Evolutionary conservation across 2,113 vertebrate species (phyloP).

Genomic region (Furnarius figulus): DNA sequence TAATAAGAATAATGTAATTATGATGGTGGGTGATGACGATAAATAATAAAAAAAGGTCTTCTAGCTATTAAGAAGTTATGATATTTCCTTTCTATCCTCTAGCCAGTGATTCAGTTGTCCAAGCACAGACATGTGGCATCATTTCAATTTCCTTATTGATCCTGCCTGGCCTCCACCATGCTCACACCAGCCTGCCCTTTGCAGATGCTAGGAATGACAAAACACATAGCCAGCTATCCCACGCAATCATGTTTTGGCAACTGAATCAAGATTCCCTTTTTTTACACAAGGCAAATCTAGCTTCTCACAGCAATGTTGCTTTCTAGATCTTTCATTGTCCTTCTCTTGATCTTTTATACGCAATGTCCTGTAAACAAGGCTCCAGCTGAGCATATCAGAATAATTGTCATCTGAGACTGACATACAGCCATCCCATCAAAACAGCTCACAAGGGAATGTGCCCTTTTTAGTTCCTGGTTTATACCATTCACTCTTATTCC

Average conservation of each 20-base stretch:
- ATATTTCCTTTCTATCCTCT: neutral
- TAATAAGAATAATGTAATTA: too few species aligned
- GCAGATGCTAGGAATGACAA: neutral
- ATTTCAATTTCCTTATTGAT: neutral
- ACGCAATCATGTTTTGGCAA: neutral
- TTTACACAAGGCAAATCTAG: neutral
- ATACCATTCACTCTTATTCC: neutral
- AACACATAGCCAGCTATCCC: neutral
- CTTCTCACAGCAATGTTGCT: neutral
- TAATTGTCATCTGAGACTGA: neutral
- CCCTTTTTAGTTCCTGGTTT: neutral
- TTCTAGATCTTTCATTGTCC: neutral
- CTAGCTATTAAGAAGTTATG: neutral
- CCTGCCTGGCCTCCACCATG: neutral
- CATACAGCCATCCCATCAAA: neutral
- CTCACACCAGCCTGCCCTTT: neutral
- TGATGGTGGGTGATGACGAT: too few species aligned
- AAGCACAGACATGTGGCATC: neutral
- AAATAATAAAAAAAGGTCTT: neutral
- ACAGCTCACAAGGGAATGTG: neutral
- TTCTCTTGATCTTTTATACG: neutral
- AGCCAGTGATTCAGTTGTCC: neutral
- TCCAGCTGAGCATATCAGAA: neutral
- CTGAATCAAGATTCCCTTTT: neutral
- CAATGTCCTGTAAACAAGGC: neutral